Evolutionary conservation across 2,888 invertebrate species (phyloP).

Genomic region (Lomographa bimaculata): DNA sequence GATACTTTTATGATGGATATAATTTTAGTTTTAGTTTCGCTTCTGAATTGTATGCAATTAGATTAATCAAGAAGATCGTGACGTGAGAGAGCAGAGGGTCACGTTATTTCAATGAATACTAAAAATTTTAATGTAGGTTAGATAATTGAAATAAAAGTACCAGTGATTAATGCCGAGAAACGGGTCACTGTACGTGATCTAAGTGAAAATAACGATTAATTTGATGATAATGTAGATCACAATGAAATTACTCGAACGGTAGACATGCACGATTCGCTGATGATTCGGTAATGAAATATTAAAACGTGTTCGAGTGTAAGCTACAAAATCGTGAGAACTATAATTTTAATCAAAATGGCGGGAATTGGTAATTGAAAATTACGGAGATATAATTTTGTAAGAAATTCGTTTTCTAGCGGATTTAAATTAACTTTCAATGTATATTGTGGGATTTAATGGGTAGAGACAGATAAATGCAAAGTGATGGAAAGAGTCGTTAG

Average conservation of each 20-base stretch:
- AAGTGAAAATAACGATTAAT: constrained; percentile 44
- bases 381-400: constrained; percentile 18
- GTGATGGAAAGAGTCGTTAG: constrained; percentile 63
- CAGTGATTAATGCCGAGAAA: constrained; percentile 42
- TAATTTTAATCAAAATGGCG: constrained; percentile 21
- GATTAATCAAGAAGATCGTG: constrained; percentile 21
- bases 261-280: constrained; percentile 38
- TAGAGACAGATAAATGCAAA: constrained; percentile 51
- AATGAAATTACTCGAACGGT: constrained; percentile 35
- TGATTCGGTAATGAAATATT: constrained; percentile 33
- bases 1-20: constrained; percentile 11
- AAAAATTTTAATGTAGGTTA: constrained; percentile 24
- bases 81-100: constrained; percentile 29
- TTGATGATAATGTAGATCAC: constrained; percentile 36
- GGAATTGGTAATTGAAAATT: constrained; percentile 27
- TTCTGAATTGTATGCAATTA: constrained; percentile 23
- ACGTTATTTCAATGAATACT: constrained; percentile 38
- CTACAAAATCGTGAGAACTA: constrained; percentile 21
- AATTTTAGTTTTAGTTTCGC: constrained; percentile 15
- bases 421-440: constrained; percentile 28
- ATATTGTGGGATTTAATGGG: constrained; percentile 34
- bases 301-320: constrained; percentile 36
- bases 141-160: constrained; percentile 29
- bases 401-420: constrained; percentile 30
- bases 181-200: constrained; percentile 37